A percentile compares a stretch with the other conserved stretches of the same genome.
Conservation (phyloP, 2,797 vertebrate species). For the Delichon dasypus region DNA sequence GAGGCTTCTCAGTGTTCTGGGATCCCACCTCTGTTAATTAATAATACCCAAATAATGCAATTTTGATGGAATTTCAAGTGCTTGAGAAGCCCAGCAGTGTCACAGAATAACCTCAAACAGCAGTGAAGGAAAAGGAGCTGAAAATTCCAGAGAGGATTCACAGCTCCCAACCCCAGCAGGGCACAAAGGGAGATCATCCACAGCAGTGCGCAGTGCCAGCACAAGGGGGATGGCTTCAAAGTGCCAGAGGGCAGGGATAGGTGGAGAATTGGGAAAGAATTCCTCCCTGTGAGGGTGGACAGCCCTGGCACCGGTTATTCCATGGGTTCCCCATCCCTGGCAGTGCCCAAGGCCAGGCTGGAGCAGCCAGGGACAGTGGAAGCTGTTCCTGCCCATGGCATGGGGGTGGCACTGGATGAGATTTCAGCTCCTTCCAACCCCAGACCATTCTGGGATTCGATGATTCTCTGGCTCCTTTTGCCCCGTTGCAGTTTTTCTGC, state of each 20-base stretch:
- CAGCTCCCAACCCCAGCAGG: neutral
- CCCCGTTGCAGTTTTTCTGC: neutral
- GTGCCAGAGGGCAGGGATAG: fast-evolving
- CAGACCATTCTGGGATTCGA: neutral
- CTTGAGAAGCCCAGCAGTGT: neutral
- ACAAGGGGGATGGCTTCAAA: fast-evolving
- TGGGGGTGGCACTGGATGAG: fast-evolving
- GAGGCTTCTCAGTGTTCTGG: neutral
- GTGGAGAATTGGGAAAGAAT: neutral
- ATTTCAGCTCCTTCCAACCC: neutral
- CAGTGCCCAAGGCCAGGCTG: neutral
- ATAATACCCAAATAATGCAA: neutral
- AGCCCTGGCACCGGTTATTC: neutral
- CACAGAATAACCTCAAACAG: fast-evolving
- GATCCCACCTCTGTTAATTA: neutral
- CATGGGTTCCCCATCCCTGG: neutral
- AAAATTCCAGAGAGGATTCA: neutral
- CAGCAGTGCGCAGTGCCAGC: neutral
- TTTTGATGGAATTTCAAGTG: neutral
- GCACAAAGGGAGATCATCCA: neutral
- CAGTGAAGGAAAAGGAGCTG: neutral
- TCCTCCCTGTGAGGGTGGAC: neutral
- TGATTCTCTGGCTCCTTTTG: neutral
- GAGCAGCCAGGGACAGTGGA: neutral
- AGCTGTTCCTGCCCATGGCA: neutral